These are phyloP conservation scores for Wiebesia pumilae DNA, from an alignment of 1,140 invertebrate genomes.

Conservation along the genomic window DNA sequence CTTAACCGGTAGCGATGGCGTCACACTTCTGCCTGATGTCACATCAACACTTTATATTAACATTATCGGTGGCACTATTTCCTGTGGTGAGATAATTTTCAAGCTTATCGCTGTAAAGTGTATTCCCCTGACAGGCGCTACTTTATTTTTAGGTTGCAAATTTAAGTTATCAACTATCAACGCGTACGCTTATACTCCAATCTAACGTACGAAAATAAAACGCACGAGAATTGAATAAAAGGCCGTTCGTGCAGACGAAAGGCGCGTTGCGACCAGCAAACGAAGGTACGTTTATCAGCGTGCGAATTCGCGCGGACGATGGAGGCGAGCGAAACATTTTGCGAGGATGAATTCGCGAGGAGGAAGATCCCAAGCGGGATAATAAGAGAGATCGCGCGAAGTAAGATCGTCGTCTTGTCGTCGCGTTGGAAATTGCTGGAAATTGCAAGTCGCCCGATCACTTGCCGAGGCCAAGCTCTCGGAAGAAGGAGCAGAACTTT, in stretches of 20 bases:
- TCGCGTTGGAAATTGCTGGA: too few species aligned
- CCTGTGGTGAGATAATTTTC: conserved; percentile 50
- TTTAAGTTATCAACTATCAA: not conserved
- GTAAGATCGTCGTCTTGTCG: too few species aligned
- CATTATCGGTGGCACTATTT: conserved; percentile 38
- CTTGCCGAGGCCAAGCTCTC: too few species aligned
- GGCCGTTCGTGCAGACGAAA: not conserved
- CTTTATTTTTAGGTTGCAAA: conserved; percentile 16
- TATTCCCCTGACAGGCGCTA: not conserved
- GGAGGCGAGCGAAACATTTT: too few species aligned
- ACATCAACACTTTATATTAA: conserved; percentile 39
- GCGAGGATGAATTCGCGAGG: too few species aligned
- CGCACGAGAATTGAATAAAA: not conserved
- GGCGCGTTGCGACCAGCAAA: too few species aligned
- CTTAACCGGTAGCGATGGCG: conserved; percentile 16
- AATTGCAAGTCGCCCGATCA: too few species aligned
- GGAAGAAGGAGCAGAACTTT: not conserved
- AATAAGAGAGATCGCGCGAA: too few species aligned
- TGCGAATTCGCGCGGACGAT: too few species aligned
- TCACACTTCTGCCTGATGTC: conserved; percentile 13
- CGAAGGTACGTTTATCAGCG: too few species aligned
- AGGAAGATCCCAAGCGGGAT: too few species aligned
- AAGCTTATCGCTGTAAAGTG: not conserved
- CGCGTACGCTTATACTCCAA: too few species aligned
- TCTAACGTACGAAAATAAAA: not conserved